Evolutionary conservation across 2,888 invertebrate species (phyloP).

Genomic region (Emesis furor): DNA sequence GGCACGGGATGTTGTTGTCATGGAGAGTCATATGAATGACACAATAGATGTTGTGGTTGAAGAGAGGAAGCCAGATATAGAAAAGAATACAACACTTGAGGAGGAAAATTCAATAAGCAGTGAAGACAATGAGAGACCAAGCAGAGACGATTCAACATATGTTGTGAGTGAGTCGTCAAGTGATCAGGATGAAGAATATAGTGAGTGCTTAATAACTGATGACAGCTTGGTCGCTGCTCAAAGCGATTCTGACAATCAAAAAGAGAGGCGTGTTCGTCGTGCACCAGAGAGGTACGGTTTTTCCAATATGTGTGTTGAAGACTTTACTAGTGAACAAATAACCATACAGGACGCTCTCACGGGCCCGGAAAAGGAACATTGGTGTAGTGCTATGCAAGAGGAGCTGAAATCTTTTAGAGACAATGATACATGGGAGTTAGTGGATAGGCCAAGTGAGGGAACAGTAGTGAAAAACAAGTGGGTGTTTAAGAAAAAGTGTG

Average conservation of each 20-base stretch:
- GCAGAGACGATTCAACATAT: conserved; percentile 1
- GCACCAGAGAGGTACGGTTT: not conserved
- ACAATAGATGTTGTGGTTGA: conserved; percentile 17
- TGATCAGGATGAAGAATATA: conserved; percentile 28
- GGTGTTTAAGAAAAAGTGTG: conserved; percentile 28
- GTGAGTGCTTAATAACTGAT: conserved; percentile 27
- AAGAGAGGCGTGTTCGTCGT: conserved; percentile 10
- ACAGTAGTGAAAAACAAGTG: conserved; percentile 32
- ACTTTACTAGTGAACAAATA: not conserved
- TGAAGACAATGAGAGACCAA: not conserved
- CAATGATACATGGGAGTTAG: conserved; percentile 5
- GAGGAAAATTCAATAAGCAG: conserved; percentile 3
- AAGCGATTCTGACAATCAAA: not conserved
- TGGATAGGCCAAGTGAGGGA: not conserved
- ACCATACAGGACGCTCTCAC: not conserved
- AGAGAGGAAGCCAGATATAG: conserved; percentile 29
- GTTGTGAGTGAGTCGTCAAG: conserved; percentile 20
- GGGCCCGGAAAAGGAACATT: not conserved
- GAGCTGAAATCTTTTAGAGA: conserved; percentile 2
- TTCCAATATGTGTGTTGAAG: not conserved
- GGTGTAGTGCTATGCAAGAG: not conserved
- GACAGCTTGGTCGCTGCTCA: not conserved
- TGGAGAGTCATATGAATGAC: conserved; percentile 16
- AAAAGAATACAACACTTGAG: not conserved
- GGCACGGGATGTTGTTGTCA: conserved; percentile 25